A percentile compares a stretch with the other conserved stretches of the same genome.
phyloP scores from a whole-genome alignment of 2,888 invertebrate genomes.

The Didymodactylos carnosus region DNA sequence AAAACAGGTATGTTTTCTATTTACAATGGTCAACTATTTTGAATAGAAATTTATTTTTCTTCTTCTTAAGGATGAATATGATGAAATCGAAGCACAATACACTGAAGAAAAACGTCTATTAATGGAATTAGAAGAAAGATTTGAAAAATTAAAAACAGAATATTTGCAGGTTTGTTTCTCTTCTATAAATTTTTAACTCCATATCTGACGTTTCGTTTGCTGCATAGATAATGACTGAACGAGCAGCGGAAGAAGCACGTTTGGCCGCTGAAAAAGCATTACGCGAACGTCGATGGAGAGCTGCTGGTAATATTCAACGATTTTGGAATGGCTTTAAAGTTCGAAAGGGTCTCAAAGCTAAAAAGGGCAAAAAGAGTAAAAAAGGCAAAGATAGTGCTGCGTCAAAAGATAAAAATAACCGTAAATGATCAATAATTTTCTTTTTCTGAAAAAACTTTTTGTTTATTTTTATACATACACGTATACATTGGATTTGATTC shows the following conservation, averaged over 20 bases:
- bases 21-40: no score
- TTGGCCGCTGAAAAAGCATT: not conserved
- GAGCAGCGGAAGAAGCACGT: not conserved
- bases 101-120: not conserved
- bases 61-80: slow-evolving; percentile 1
- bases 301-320: not conserved
- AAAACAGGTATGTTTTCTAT: not conserved
- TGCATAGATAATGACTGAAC: not conserved
- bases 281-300: not conserved
- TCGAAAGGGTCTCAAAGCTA: not conserved
- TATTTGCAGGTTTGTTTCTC: not conserved
- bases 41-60: not conserved
- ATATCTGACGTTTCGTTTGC: not conserved
- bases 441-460: no score
- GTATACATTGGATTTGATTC: no score
- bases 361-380: not conserved
- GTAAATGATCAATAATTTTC: no score
- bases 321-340: not conserved
- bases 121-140: not conserved
- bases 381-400: not conserved
- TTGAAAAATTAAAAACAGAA: not conserved
- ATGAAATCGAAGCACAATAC: not conserved
- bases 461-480: no score
- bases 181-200: no score
- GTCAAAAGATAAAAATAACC: no score